phyloP scores from a whole-genome alignment of 2,888 invertebrate species.

The Cheilosia grossa region DNA sequence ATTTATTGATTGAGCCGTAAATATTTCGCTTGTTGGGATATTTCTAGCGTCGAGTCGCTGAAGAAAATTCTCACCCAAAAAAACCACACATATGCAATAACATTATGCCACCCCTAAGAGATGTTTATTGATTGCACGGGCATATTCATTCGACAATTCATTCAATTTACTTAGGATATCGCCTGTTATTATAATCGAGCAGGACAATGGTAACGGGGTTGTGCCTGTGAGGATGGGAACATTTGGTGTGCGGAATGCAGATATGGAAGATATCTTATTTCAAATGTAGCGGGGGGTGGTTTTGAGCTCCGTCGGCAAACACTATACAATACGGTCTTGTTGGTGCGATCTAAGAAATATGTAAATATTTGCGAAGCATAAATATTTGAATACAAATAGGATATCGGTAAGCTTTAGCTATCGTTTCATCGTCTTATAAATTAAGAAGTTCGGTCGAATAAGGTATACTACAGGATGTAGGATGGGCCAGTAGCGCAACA shows the following conservation, averaged over 20 bases:
- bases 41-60: constrained; percentile 5
- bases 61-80: constrained; percentile 6
- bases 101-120: not conserved
- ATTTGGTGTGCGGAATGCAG: constrained; percentile 13
- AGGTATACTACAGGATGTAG: not conserved
- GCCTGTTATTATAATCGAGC: constrained; percentile 39
- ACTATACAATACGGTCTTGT: not conserved
- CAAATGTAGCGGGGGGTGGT: constrained; percentile 5
- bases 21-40: constrained; percentile 24
- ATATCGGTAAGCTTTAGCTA: not conserved
- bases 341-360: constrained; percentile 28
- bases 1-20: constrained; percentile 64
- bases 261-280: constrained; percentile 37
- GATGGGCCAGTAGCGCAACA: no score
- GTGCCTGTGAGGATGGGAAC: not conserved
- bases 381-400: constrained; percentile 12
- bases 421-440: not conserved
- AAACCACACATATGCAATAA: not conserved
- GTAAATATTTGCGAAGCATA: constrained; percentile 44
- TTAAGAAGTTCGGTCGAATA: not conserved
- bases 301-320: not conserved
- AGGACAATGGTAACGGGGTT: not conserved
- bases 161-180: constrained; percentile 40
- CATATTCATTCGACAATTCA: not conserved
- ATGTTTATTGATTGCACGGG: constrained; percentile 3